Percentiles rank a stretch among this genome's conserved stretches.
Evolutionary conservation across 2,113 vertebrate genomes (phyloP).

Genomic region (Pelmatolapia mariae): DNA sequence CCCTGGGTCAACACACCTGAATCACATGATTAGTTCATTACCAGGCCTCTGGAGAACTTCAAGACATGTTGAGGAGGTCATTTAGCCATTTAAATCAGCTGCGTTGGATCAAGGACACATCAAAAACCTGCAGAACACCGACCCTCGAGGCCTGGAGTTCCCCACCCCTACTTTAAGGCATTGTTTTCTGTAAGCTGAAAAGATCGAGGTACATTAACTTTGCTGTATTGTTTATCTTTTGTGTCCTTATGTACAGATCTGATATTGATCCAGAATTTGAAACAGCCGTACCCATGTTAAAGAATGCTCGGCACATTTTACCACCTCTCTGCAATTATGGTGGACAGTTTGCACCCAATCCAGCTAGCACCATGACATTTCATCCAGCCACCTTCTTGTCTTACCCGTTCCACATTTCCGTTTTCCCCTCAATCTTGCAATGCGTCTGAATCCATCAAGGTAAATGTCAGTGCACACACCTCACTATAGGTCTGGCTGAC

Average conservation of each 20-base stretch:
- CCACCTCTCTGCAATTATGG: background rate
- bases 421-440: slow-evolving; percentile 14
- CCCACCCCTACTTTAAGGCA: background rate
- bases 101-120: background rate
- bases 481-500: slow-evolving; percentile 30
- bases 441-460: slow-evolving; percentile 19
- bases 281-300: background rate
- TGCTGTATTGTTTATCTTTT: background rate
- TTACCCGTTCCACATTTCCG: background rate
- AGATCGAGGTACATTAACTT: background rate
- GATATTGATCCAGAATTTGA: background rate
- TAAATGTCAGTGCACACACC: slow-evolving; percentile 65
- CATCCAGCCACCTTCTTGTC: background rate
- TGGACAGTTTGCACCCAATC: background rate
- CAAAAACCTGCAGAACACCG: background rate
- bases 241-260: background rate
- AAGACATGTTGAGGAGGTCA: background rate
- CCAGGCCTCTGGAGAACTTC: background rate
- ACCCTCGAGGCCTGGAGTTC: background rate
- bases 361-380: slow-evolving; percentile 48
- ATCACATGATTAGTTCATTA: rapidly evolving
- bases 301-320: background rate
- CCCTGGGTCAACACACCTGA: background rate
- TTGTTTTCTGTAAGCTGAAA: background rate
- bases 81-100: background rate